phyloP scores from a whole-genome alignment of 2,888 invertebrate species.

The Cybosia mesomella region DNA sequence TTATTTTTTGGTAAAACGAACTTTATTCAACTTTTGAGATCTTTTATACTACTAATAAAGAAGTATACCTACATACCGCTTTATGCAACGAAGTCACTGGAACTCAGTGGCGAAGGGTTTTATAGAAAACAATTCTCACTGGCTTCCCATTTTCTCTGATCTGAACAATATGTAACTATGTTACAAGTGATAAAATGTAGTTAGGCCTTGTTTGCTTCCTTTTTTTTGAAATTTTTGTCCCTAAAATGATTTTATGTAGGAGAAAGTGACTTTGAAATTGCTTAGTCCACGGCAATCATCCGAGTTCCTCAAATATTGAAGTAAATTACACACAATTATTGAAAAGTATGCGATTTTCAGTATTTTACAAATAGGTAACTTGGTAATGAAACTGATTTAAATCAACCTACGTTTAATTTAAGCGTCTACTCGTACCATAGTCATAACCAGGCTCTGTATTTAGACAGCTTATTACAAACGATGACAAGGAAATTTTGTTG shows the following conservation, averaged over 20 bases:
- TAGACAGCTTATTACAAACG: slow-evolving; percentile 6
- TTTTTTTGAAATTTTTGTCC: too few relatives aligned
- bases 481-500: background rate
- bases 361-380: background rate
- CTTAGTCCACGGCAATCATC: background rate
- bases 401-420: background rate
- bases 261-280: background rate
- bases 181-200: too few relatives aligned
- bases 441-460: background rate
- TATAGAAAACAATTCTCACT: too few relatives aligned
- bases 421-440: background rate
- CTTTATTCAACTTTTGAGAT: background rate
- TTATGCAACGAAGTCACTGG: too few relatives aligned
- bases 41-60: background rate
- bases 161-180: too few relatives aligned
- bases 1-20: slow-evolving; percentile 43
- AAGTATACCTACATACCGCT: too few relatives aligned
- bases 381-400: background rate
- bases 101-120: too few relatives aligned
- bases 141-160: too few relatives aligned
- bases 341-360: background rate
- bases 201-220: too few relatives aligned
- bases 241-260: too few relatives aligned
- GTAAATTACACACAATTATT: background rate
- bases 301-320: background rate